Evolutionary conservation across 2,113 vertebrate species (phyloP).

Genomic region (Pungitius pungitius): DNA sequence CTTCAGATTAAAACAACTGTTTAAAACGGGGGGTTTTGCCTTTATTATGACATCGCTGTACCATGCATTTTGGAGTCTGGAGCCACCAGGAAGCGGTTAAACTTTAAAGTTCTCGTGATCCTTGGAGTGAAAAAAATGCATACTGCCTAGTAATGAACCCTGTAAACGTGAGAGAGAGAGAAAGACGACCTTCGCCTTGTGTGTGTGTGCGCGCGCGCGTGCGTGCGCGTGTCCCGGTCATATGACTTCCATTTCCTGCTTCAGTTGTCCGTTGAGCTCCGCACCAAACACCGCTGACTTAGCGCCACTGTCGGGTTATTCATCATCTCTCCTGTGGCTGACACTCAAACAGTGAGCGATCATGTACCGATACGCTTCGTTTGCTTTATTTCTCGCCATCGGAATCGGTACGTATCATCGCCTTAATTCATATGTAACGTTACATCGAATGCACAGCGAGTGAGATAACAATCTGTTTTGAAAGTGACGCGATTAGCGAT

Average conservation of each 20-base stretch:
- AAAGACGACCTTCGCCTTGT: conserved; percentile 5
- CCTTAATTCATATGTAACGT: not conserved
- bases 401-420: conserved; percentile 66
- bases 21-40: conserved; percentile 48
- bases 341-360: conserved; percentile 14
- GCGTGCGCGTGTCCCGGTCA: conserved; percentile 58
- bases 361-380: conserved; percentile 62
- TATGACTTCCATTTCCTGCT: conserved; percentile 78
- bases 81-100: not conserved
- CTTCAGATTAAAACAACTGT: conserved; percentile 78
- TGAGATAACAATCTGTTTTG: not conserved
- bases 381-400: conserved; percentile 50
- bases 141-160: not conserved
- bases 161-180: not conserved
- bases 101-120: not conserved
- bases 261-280: conserved; percentile 22
- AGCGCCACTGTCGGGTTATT: conserved; percentile 5
- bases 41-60: too few species aligned
- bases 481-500: conserved; percentile 36
- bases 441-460: too few species aligned
- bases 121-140: not conserved
- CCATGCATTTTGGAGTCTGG: not conserved
- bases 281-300: conserved; percentile 18
- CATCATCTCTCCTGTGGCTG: not conserved
- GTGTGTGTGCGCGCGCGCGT: too few species aligned